phyloP scores from a whole-genome alignment of 1,140 invertebrate species.

The Schmidtea mediterranea region DNA sequence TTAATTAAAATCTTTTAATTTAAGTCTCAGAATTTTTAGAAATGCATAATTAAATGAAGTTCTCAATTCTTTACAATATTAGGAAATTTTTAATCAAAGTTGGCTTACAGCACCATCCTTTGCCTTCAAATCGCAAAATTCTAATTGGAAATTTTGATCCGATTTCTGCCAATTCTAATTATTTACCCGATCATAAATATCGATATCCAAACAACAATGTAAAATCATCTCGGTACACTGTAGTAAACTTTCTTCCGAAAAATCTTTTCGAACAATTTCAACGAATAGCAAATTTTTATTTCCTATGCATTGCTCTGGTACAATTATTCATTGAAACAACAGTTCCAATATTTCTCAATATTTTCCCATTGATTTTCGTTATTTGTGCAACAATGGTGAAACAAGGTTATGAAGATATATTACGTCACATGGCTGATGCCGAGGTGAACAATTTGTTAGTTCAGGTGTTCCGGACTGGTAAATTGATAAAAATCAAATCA shows the following conservation, averaged over 20 bases:
- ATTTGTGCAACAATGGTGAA: constrained; percentile 76
- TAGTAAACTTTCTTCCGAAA: constrained; percentile 73
- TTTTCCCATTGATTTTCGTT: constrained; percentile 47
- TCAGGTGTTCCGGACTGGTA: constrained; percentile 31
- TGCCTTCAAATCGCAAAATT: too few relatives aligned
- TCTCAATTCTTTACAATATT: too few relatives aligned
- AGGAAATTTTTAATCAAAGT: too few relatives aligned
- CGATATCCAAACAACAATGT: background rate
- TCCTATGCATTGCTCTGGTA: constrained; percentile 74
- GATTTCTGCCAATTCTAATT: too few relatives aligned
- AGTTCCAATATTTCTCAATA: constrained; percentile 32
- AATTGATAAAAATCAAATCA: constrained; percentile 60
- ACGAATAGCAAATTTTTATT: constrained; percentile 84
- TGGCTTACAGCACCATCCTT: too few relatives aligned
- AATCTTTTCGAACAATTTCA: constrained; percentile 92
- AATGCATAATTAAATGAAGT: too few relatives aligned
- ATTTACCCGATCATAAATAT: background rate
- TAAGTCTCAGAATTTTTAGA: too few relatives aligned
- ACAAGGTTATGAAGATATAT: constrained; percentile 73
- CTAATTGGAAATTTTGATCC: too few relatives aligned
- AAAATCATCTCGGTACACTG: constrained; percentile 69
- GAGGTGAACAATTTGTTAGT: constrained; percentile 21
- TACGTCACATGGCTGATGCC: background rate
- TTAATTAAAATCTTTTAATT: too few relatives aligned
- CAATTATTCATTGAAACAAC: constrained; percentile 6